Conservation (phyloP, 2,888 invertebrate species). For the Thecophora atra region DNA sequence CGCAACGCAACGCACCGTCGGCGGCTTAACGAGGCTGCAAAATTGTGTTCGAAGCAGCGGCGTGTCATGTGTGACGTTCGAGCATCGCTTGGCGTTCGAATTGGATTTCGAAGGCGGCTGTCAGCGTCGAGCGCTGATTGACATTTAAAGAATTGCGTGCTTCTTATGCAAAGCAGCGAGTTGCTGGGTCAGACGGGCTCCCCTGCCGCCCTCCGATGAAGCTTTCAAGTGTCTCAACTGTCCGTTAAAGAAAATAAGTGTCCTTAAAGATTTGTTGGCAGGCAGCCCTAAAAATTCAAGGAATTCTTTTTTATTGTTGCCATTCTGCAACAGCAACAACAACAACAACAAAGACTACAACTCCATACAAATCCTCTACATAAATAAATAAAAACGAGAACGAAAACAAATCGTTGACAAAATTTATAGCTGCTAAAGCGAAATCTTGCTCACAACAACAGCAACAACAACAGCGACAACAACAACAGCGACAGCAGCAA, state of each 20-base stretch:
- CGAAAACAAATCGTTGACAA: constrained; percentile 48
- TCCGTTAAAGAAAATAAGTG: constrained; percentile 15
- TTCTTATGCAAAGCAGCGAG: constrained; percentile 22
- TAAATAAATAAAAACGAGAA: constrained; percentile 2
- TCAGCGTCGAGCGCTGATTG: constrained; percentile 26
- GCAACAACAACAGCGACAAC: constrained; percentile 4
- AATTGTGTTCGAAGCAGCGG: constrained; percentile 18
- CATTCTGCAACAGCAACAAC: not conserved
- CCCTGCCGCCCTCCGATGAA: not conserved
- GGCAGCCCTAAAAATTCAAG: constrained; percentile 27
- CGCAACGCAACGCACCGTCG: too few species aligned
- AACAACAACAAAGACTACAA: not conserved
- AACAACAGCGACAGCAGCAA: not conserved
- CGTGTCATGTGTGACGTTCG: too few species aligned
- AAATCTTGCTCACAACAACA: constrained; percentile 33
- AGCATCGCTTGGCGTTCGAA: not conserved
- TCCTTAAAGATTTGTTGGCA: constrained; percentile 23
- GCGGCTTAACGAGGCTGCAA: constrained; percentile 9
- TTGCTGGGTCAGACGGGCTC: not conserved
- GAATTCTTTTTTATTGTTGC: not conserved
- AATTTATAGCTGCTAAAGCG: constrained; percentile 49
- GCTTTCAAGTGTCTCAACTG: constrained; percentile 22
- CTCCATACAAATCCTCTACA: constrained; percentile 3
- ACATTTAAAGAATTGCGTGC: constrained; percentile 29
- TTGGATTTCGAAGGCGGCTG: constrained; percentile 18